Conservation (phyloP, 2,888 invertebrate genomes). For the Dolichomitus sp. region DNA sequence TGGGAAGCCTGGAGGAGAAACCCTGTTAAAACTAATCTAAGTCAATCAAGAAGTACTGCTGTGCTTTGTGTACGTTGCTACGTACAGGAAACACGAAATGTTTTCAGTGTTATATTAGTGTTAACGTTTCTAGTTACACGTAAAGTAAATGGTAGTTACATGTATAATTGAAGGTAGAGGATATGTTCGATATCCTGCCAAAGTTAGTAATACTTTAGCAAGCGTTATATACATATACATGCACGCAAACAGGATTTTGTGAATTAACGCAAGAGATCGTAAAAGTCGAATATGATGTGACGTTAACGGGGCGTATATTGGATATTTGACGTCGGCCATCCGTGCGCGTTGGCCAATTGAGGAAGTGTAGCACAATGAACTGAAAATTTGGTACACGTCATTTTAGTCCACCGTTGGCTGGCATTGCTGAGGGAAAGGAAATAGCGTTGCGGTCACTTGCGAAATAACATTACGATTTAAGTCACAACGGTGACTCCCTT, state of each 20-base stretch:
- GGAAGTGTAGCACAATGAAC: slow-evolving; percentile 10
- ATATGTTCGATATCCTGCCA: slow-evolving; percentile 7
- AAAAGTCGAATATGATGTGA: slow-evolving; percentile 63
- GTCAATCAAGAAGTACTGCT: slow-evolving; percentile 24
- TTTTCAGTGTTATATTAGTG: not conserved
- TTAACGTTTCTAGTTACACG: not conserved
- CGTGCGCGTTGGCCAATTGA: slow-evolving; percentile 22
- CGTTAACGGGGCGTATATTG: slow-evolving; percentile 51
- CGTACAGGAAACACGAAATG: slow-evolving; percentile 7
- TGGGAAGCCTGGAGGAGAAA: not conserved
- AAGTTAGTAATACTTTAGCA: not conserved
- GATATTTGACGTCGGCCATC: slow-evolving; percentile 50
- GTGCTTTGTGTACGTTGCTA: not conserved
- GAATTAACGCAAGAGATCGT: slow-evolving; percentile 51
- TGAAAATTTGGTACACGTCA: slow-evolving; percentile 9
- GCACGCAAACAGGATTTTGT: slow-evolving; percentile 38
- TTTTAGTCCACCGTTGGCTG: not conserved
- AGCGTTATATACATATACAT: not conserved
- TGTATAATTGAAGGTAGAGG: not conserved
- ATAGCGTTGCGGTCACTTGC: slow-evolving; percentile 22
- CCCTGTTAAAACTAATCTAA: slow-evolving; percentile 27
- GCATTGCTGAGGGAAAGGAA: not conserved
- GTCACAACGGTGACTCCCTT: not conserved
- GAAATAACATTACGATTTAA: not conserved
- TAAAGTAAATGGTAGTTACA: not conserved